These are phyloP conservation scores for Phymorhynchus buccinoides DNA, from an alignment of 1,140 invertebrate genomes.

Conservation along the genomic window DNA sequence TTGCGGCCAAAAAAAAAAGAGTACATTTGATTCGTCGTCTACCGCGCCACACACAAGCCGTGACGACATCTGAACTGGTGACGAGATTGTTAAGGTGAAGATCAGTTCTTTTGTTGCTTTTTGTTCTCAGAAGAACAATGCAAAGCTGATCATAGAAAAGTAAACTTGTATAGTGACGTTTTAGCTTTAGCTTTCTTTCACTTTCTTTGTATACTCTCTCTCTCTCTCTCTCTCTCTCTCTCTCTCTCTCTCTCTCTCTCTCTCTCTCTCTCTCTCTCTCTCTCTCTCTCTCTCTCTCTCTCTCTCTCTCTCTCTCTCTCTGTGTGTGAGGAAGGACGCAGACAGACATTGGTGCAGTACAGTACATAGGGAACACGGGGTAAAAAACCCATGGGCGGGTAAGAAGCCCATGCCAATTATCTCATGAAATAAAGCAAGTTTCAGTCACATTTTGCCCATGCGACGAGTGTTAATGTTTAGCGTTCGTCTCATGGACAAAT, in stretches of 20 bases:
- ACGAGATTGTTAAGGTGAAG: neutral
- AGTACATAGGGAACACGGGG: too few species aligned
- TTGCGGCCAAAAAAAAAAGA: neutral
- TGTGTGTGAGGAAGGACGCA: neutral
- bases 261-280: constrained; percentile 30
- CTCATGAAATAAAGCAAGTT: too few species aligned
- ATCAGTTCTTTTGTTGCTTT: neutral
- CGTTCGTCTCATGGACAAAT: too few species aligned
- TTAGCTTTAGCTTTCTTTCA: neutral
- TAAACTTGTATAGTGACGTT: too few species aligned
- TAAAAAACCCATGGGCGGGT: too few species aligned
- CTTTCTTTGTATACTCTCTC: neutral
- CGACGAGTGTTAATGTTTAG: too few species aligned
- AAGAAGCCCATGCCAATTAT: too few species aligned
- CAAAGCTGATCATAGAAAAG: too few species aligned
- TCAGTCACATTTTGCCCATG: too few species aligned
- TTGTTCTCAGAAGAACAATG: neutral
- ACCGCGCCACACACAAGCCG: constrained; percentile 8
- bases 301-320: neutral
- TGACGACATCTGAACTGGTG: neutral
- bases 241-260: constrained; percentile 32
- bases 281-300: constrained; percentile 5
- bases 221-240: neutral
- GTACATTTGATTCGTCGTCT: neutral
- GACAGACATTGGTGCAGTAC: neutral